These are phyloP conservation scores for Caenorhabditis panamensis DNA, from an alignment of 2,888 invertebrate genomes.

Conservation along the genomic window DNA sequence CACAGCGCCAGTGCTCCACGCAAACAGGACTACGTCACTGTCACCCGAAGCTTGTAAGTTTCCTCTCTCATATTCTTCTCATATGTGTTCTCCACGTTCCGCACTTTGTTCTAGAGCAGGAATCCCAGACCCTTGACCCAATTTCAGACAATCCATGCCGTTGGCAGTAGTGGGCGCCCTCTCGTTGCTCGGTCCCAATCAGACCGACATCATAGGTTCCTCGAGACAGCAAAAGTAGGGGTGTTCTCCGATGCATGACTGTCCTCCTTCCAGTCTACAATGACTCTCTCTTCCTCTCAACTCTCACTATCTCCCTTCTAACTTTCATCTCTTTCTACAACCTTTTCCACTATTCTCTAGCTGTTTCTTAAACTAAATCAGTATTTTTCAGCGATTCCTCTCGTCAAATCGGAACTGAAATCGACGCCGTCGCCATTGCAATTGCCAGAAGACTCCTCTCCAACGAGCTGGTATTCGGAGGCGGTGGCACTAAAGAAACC, in stretches of 20 bases:
- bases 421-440: slow-evolving; percentile 78
- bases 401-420: slow-evolving; percentile 74
- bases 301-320: neutral
- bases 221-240: slow-evolving; percentile 36
- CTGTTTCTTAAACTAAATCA: neutral
- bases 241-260: slow-evolving; percentile 25
- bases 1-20: slow-evolving; percentile 37
- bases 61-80: neutral
- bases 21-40: slow-evolving; percentile 58
- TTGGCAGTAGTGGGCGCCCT: slow-evolving; percentile 49
- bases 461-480: slow-evolving; percentile 32
- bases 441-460: slow-evolving; percentile 71
- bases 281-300: slow-evolving; percentile 10
- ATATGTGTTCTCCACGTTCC: neutral
- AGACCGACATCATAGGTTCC: slow-evolving; percentile 33
- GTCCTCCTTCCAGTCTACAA: neutral
- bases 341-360: neutral
- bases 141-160: slow-evolving; percentile 57
- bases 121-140: neutral
- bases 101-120: neutral
- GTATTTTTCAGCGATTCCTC: slow-evolving; percentile 62
- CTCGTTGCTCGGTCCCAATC: slow-evolving; percentile 34
- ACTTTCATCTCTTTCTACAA: neutral
- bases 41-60: slow-evolving; percentile 52
- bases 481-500: slow-evolving; percentile 22